Evolutionary conservation across 2,888 invertebrate genomes (phyloP).

Genomic region (Platynereis dumerilii): DNA sequence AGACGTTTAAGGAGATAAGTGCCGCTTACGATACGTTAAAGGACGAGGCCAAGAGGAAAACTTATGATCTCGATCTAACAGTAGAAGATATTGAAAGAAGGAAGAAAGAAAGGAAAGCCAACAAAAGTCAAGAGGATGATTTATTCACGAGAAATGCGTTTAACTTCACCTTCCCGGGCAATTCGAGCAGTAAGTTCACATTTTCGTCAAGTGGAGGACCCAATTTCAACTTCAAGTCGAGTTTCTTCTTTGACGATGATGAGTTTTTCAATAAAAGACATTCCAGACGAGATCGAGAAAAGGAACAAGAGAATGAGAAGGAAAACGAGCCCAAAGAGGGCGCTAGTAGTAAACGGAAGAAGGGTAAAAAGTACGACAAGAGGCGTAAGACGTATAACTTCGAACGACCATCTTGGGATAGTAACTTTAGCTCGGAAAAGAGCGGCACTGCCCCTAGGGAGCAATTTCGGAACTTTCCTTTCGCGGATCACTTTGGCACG

Average conservation of each 20-base stretch:
- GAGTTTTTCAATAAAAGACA: not conserved
- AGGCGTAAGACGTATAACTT: no score
- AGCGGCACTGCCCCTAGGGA: not conserved
- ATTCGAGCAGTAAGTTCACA: not conserved
- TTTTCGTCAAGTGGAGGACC: not conserved
- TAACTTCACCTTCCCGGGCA: slow-evolving; percentile 1
- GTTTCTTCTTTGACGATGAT: slow-evolving; percentile 3
- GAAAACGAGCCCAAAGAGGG: slow-evolving; percentile 5
- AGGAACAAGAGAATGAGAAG: not conserved
- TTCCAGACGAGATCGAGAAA: no score
- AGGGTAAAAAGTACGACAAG: not conserved
- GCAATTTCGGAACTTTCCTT: not conserved
- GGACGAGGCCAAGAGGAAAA: slow-evolving; percentile 13
- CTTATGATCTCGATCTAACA: slow-evolving; percentile 13
- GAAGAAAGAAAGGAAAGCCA: slow-evolving; percentile 1
- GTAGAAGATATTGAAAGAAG: slow-evolving; percentile 19
- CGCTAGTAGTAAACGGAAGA: not conserved
- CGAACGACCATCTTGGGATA: not conserved
- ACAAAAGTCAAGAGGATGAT: not conserved
- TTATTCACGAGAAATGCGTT: not conserved
- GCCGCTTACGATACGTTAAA: slow-evolving; percentile 53
- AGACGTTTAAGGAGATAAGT: slow-evolving; percentile 55
- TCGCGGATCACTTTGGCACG: not conserved
- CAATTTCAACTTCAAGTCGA: not conserved
- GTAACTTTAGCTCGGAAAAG: not conserved